Evolutionary conservation across 2,113 vertebrate genomes (phyloP), one percentile per base, ranked within the genome.

Genomic region (Eulacestoma nigropectus): DNA sequence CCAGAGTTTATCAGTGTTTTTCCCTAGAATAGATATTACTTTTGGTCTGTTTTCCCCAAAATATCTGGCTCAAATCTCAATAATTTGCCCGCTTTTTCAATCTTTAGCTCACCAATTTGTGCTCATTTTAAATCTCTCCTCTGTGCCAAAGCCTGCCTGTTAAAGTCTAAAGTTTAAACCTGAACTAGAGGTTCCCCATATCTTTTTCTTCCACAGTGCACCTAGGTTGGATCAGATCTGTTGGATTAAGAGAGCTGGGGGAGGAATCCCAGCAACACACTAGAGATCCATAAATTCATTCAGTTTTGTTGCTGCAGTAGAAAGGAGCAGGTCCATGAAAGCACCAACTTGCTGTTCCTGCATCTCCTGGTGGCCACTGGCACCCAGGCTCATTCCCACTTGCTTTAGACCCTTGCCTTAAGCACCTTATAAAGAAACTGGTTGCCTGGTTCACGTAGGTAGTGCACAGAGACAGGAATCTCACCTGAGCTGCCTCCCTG

Each of bases 11-110:
- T 95, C 90, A 72, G 57, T 52, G 62, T 76, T 97, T 94, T 76
- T 92, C 56, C 49, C 82, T 92, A 94, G 56, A 92, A 87, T 20
- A 89, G 42, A 87, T 89, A 89, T 93, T 87, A 60, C 44, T 94
- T 92, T 64, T 57, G 57, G 76, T 93, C 69, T 93, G 16, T 50
- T 93, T 89, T 53, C 18, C 74, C 41, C 10, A 9, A 35, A 92
- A 79, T 87, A 19, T 35, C 62, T 96, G 86, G 32, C 46, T 57
- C 1, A 1, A 64, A 55, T 86, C 46, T 90, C 83, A 89, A 57
- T 65, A 93, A 89, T 93, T 87, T 21, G 18, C 13, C 15, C 33
- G 32, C 26, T 56, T 93, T 89, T 75, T 89, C 91, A 94, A 70
- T 57, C 32, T 64, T 13, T 52, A 90, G 37, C 49, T 92, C 44